These are phyloP conservation scores for Drosophila oshimai DNA, from an alignment of 1,140 invertebrate species.

Conservation along the genomic window DNA sequence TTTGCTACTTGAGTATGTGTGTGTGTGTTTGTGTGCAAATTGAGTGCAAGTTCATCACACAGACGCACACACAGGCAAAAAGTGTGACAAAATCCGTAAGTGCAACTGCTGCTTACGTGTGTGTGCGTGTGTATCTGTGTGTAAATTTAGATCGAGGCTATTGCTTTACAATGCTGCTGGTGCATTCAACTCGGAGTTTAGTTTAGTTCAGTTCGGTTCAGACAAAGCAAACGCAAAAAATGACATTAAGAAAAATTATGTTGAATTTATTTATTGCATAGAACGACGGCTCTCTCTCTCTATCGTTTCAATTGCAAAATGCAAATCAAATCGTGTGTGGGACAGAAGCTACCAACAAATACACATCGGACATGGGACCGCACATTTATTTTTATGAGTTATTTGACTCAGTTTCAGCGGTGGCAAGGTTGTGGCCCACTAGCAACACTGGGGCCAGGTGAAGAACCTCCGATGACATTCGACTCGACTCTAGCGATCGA, in stretches of 20 bases:
- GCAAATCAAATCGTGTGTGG: conserved; percentile 65
- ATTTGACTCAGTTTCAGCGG: conserved; percentile 55
- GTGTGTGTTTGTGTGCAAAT: conserved; percentile 36
- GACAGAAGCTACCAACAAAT: conserved; percentile 2
- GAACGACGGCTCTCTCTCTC: conserved; percentile 5
- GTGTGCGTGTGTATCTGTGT: conserved; percentile 60
- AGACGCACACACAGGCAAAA: conserved; percentile 16
- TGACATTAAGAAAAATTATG: conserved; percentile 65
- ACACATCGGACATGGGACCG: background rate
- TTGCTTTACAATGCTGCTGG: conserved; percentile 77
- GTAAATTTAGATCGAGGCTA: conserved; percentile 81
- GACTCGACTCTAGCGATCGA: conserved; percentile 2
- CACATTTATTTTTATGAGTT: conserved; percentile 58
- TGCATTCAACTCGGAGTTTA: conserved; percentile 71
- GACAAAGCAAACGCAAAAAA: conserved; percentile 10
- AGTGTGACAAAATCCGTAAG: conserved; percentile 20
- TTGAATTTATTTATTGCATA: conserved; percentile 69
- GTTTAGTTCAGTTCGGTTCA: conserved; percentile 42
- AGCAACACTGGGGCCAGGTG: conserved; percentile 33
- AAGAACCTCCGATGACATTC: conserved; percentile 74
- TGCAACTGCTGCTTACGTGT: conserved; percentile 18
- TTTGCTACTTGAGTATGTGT: conserved; percentile 12
- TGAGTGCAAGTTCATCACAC: conserved; percentile 73
- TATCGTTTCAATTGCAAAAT: conserved; percentile 51
- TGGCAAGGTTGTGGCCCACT: conserved; percentile 53